Evolutionary conservation across 2,888 invertebrate genomes (phyloP).

Genomic region (Acanthoscelides obtectus): DNA sequence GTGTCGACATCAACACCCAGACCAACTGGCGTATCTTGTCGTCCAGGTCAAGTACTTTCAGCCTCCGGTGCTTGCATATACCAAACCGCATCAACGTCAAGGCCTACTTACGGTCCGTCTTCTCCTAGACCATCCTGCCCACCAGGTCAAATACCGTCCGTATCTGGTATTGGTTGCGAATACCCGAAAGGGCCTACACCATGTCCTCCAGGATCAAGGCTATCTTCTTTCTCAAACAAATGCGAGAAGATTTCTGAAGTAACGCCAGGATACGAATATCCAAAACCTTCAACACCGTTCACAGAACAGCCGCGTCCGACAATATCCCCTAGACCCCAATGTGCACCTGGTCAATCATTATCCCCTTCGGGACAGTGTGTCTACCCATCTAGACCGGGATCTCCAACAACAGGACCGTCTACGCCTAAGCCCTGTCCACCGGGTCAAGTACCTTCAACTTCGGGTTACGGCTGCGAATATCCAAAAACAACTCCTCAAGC

Average conservation of each 20-base stretch:
- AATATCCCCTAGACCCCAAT: slow-evolving; percentile 8
- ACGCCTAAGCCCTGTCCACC: slow-evolving; percentile 13
- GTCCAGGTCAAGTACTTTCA: too few species aligned
- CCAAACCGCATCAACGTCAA: slow-evolving; percentile 7
- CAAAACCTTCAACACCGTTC: slow-evolving; percentile 1
- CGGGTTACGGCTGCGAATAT: slow-evolving; percentile 6
- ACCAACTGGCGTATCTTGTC: too few species aligned
- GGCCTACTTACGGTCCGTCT: not conserved
- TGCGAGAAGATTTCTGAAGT: slow-evolving; percentile 14
- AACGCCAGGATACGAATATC: slow-evolving; percentile 9
- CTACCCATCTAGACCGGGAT: slow-evolving; percentile 17
- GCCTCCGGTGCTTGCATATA: too few species aligned
- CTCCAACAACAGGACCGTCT: slow-evolving; percentile 2
- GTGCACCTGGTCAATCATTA: slow-evolving; percentile 6
- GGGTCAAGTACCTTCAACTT: slow-evolving; percentile 10
- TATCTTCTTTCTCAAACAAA: not conserved
- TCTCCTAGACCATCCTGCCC: slow-evolving; percentile 14
- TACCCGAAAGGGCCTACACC: not conserved
- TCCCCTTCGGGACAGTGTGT: not conserved
- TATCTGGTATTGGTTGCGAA: slow-evolving; percentile 9
- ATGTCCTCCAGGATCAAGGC: not conserved
- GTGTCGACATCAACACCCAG: slow-evolving; percentile 13
- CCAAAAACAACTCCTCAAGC: not conserved
- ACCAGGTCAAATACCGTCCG: slow-evolving; percentile 7
- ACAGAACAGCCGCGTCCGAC: slow-evolving; percentile 7